These are phyloP conservation scores for Pollenia labialis DNA, from an alignment of 2,888 invertebrate species.

Conservation along the genomic window DNA sequence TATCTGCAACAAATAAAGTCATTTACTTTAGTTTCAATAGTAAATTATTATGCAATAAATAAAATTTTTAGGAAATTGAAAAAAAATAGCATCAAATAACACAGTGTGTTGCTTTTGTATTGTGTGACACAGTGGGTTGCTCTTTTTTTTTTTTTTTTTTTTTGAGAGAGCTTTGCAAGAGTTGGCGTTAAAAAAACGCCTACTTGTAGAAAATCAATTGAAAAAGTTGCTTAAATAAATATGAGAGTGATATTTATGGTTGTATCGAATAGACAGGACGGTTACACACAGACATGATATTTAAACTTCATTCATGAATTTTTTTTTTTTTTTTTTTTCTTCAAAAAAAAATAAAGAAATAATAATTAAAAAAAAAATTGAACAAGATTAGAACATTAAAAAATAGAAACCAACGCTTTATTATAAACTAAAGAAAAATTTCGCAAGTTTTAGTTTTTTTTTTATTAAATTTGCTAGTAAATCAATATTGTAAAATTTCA, in stretches of 20 bases:
- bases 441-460: constrained; percentile 13
- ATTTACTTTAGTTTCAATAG: constrained; percentile 60
- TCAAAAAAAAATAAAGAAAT: constrained; percentile 16
- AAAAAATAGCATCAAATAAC: constrained; percentile 44
- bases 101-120: constrained; percentile 45
- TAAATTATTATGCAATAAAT: constrained; percentile 68
- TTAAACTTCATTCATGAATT: constrained; percentile 71
- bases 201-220: constrained; percentile 61
- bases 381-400: constrained; percentile 40
- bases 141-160: background rate
- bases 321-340: background rate
- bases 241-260: constrained; percentile 53
- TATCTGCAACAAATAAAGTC: constrained; percentile 56
- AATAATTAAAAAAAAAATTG: constrained; percentile 20
- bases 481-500: background rate
- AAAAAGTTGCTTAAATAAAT: constrained; percentile 47
- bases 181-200: constrained; percentile 65
- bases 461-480: background rate
- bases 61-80: constrained; percentile 37
- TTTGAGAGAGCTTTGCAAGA: background rate
- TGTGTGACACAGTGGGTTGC: constrained; percentile 58
- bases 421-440: constrained; percentile 33
- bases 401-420: constrained; percentile 58
- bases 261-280: background rate
- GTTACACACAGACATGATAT: constrained; percentile 34